Percentiles rank a stretch among this genome's conserved stretches.
These are phyloP conservation scores for Zaprionus lineosus DNA, from an alignment of 2,888 invertebrate genomes.

Conservation along the genomic window DNA sequence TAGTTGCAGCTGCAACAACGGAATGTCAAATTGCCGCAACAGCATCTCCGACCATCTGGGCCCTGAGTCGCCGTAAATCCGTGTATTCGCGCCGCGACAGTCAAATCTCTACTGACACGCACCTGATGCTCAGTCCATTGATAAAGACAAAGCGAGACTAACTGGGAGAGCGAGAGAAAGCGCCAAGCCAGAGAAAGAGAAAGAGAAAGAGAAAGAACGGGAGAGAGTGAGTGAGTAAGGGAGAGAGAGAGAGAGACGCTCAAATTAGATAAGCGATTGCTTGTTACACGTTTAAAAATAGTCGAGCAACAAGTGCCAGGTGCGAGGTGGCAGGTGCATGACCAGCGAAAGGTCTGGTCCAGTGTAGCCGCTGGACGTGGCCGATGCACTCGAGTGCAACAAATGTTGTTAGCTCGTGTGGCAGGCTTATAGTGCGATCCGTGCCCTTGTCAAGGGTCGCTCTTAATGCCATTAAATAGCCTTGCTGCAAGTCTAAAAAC, in stretches of 20 bases:
- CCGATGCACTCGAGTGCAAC: constrained; percentile 40
- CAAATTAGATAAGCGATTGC: constrained; percentile 51
- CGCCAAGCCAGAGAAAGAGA: no score
- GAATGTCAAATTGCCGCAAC: background rate
- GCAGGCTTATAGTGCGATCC: no score
- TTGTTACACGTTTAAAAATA: constrained; percentile 41
- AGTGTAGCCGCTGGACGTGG: constrained; percentile 28
- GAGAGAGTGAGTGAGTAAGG: background rate
- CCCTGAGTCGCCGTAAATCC: no score
- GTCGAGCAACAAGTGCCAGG: constrained; percentile 20
- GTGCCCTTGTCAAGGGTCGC: no score
- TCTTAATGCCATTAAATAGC: constrained; percentile 29
- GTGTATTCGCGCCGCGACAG: constrained; percentile 30
- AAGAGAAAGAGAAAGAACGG: no score
- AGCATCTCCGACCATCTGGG: no score
- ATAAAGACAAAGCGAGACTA: constrained; percentile 18
- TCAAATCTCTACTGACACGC: constrained; percentile 55
- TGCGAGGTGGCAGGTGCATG: no score
- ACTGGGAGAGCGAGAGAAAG: background rate
- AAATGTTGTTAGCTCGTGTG: constrained; percentile 20
- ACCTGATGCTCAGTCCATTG: constrained; percentile 36
- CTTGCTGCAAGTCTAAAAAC: no score
- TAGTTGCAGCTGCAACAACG: constrained; percentile 17
- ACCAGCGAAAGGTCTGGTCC: constrained; percentile 4
- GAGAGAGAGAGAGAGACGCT: background rate